Percentiles rank a stretch among this genome's conserved stretches.
These are phyloP conservation scores for Parazoanthus swiftii DNA, from an alignment of 92 coral and sea anemone genomes.

Conservation along the genomic window DNA sequence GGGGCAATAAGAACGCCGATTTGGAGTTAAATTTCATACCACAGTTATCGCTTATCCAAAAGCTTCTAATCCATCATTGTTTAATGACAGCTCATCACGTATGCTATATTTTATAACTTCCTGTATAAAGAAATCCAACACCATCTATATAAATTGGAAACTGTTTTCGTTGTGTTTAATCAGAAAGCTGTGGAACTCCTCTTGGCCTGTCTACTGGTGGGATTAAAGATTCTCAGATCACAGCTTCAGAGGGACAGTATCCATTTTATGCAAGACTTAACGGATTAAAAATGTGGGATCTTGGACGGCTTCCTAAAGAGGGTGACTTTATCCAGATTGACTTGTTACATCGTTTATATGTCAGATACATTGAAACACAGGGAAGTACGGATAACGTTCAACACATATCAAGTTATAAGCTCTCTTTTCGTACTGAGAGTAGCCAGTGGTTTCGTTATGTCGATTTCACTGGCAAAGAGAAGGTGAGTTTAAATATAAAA, in stretches of 20 bases:
- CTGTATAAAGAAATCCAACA: background rate
- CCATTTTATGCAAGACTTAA: slow-evolving; percentile 5
- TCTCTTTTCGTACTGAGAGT: background rate
- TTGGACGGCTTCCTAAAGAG: background rate
- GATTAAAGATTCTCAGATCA: slow-evolving; percentile 20
- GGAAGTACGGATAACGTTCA: background rate
- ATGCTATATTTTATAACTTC: no score
- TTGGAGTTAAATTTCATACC: no score
- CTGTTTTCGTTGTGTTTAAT: background rate
- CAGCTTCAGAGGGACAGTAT: slow-evolving; percentile 16
- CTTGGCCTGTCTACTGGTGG: slow-evolving; percentile 20
- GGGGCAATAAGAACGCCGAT: no score
- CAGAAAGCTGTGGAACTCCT: background rate
- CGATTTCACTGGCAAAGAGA: background rate
- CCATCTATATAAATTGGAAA: background rate
- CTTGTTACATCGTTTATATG: background rate
- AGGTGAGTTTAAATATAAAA: background rate
- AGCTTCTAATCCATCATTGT: no score
- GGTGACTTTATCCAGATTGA: slow-evolving; percentile 17
- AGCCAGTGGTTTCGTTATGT: background rate
- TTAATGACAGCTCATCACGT: no score
- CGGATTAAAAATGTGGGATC: background rate
- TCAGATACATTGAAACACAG: slow-evolving; percentile 5
- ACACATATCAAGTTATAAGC: slow-evolving; percentile 10
- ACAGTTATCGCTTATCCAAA: no score